Evolutionary conservation across 2,888 invertebrate genomes (phyloP).

Genomic region (Sarcophaga variegata): DNA sequence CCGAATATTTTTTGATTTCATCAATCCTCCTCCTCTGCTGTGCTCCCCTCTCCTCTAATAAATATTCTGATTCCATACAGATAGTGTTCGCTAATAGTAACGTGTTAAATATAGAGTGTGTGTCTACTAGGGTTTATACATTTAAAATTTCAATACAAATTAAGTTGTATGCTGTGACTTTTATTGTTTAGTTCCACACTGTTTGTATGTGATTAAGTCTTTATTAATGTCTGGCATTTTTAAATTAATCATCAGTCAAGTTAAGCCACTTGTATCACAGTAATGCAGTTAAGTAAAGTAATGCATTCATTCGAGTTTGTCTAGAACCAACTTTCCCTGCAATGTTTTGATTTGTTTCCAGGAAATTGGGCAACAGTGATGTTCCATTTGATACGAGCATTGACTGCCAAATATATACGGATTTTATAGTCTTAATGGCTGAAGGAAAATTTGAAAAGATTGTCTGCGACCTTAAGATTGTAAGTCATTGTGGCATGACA

Average conservation of each 20-base stretch:
- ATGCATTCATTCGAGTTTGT: neutral
- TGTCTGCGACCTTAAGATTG: too few species aligned
- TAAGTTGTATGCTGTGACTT: neutral
- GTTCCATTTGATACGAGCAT: too few species aligned
- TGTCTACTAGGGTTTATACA: neutral
- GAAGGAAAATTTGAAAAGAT: too few species aligned
- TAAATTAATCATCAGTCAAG: slow-evolving; percentile 29
- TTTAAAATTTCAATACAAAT: neutral
- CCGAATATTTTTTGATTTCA: neutral
- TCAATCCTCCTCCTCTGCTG: neutral
- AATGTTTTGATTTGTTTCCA: too few species aligned
- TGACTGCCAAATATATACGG: too few species aligned
- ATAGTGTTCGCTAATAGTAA: neutral
- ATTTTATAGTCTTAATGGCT: too few species aligned
- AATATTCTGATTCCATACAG: too few species aligned
- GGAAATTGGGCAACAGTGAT: too few species aligned
- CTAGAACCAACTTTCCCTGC: too few species aligned
- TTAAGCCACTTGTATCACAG: neutral
- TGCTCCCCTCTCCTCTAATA: too few species aligned
- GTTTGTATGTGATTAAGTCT: slow-evolving; percentile 1
- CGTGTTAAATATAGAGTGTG: neutral
- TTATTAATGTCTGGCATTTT: slow-evolving; percentile 1
- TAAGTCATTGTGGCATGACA: too few species aligned
- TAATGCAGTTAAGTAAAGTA: neutral
- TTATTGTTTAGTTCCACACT: neutral